Conservation (phyloP, 2,797 vertebrate species). For the Mareca penelope region DNA sequence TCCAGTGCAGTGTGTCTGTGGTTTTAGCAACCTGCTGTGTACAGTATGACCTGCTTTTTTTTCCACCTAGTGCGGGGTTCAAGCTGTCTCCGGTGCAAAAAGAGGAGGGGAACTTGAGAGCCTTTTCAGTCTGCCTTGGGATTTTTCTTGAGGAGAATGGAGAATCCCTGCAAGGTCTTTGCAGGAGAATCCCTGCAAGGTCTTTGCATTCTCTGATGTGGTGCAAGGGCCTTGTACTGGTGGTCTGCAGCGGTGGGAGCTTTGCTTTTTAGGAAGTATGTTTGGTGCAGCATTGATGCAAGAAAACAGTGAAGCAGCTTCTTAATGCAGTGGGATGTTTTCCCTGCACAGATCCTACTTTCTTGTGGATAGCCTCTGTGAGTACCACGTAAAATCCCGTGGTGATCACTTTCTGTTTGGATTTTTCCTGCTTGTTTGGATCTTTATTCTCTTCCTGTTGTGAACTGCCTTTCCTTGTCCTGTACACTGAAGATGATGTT, state of each 20-base stretch:
- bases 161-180: background rate
- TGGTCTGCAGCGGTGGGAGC: background rate
- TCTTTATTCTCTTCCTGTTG: slow-evolving; percentile 45
- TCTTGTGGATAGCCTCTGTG: background rate
- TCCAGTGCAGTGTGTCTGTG: background rate
- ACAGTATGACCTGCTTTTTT: background rate
- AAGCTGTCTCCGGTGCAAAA: background rate
- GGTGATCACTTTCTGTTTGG: background rate
- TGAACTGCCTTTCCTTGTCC: slow-evolving; percentile 68
- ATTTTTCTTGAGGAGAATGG: background rate
- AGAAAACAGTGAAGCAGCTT: background rate
- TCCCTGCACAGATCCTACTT: background rate
- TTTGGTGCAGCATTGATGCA: background rate
- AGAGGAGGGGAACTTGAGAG: background rate
- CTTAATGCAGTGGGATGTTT: background rate
- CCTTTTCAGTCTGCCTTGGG: background rate
- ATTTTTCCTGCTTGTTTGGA: background rate
- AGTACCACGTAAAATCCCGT: background rate
- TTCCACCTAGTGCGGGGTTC: background rate
- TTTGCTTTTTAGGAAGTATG: background rate
- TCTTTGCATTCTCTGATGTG: background rate
- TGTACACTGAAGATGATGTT: slow-evolving; percentile 70
- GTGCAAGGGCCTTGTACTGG: background rate
- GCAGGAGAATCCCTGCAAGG: background rate
- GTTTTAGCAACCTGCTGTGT: background rate